Conservation (phyloP, 2,113 vertebrate genomes). For the Sialia sialis region DNA sequence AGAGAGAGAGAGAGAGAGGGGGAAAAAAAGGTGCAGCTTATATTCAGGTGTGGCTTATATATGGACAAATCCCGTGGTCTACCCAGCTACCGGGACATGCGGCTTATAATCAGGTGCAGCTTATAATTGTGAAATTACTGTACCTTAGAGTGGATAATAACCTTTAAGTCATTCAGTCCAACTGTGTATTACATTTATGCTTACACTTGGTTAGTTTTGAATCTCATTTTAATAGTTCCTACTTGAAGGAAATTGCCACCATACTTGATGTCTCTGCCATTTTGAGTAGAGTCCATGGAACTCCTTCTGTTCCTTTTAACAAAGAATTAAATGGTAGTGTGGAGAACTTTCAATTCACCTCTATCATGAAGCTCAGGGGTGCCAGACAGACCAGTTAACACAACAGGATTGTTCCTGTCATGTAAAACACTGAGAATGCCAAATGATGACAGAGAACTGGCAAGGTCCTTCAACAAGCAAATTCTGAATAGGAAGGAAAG, state of each 20-base stretch:
- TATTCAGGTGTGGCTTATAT: no score
- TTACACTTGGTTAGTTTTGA: neutral
- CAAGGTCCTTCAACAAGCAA: neutral
- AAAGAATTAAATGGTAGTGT: neutral
- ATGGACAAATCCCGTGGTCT: no score
- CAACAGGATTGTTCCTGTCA: neutral
- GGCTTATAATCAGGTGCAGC: no score
- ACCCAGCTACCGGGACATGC: no score
- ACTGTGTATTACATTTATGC: no score
- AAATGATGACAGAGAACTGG: neutral
- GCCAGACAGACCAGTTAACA: neutral
- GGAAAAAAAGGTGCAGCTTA: no score
- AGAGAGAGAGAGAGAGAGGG: no score
- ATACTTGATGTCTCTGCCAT: neutral
- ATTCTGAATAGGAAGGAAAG: neutral
- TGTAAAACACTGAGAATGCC: neutral
- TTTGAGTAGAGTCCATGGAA: neutral
- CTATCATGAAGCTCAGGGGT: neutral
- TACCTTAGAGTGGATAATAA: neutral
- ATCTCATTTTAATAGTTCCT: neutral
- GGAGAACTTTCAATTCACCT: neutral
- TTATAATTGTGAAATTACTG: no score
- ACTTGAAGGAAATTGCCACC: neutral
- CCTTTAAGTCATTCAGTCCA: neutral
- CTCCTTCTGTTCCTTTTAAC: neutral